Base-by-base conservation (phyloP, 2,797 vertebrate species). In the Jordanella pulchra region DNA sequence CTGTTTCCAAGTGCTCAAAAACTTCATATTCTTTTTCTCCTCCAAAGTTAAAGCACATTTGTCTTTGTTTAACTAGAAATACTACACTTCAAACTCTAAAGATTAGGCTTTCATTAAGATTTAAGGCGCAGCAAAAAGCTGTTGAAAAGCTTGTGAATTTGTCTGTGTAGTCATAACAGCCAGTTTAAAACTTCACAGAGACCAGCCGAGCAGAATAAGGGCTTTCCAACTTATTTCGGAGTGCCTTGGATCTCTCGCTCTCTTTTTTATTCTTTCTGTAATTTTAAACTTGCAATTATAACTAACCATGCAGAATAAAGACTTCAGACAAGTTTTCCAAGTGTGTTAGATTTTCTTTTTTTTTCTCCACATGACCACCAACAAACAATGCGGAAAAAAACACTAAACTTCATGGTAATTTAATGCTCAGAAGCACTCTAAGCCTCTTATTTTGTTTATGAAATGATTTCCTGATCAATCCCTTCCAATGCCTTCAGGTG, bases 291-390 rank as follows among this genome's bases (percentile, higher is more conserved):
- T 67, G 73, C 82, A 87, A 84, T 88, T 80, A 85, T 81, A 78
- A 87, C 73, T 72, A 78, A 69, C 77, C 86, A 83, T 81, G 87
- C 81, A 88, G 82, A 87, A 90, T 85, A 87, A 85, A 83, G 81
- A 75, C 80, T 81, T 87, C 53, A 53, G 79, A 88, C 73, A 86
- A 32, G 3, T 79, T 81, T 85, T 81, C 45, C 9, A 63, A 81
- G 69, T 75, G 75, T 75, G 69, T 72, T 58, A 44, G 30, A 75
- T 82, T 88, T 84, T 39, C 32, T 39, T 35, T 42, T 75, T 73
- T 85, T 83, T 6, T 39, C 35, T 60, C 68, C 79, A 85, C 77
- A 84, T 80, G 77, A 80, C 77, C 61, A 86, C 69, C 76, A 71
- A 53, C 68, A 65, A 42, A 74, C n/a, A 50, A 17, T 44, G 47